Base-by-base conservation (phyloP, 2,113 vertebrate species). In the Chiloscyllium plagiosum region DNA sequence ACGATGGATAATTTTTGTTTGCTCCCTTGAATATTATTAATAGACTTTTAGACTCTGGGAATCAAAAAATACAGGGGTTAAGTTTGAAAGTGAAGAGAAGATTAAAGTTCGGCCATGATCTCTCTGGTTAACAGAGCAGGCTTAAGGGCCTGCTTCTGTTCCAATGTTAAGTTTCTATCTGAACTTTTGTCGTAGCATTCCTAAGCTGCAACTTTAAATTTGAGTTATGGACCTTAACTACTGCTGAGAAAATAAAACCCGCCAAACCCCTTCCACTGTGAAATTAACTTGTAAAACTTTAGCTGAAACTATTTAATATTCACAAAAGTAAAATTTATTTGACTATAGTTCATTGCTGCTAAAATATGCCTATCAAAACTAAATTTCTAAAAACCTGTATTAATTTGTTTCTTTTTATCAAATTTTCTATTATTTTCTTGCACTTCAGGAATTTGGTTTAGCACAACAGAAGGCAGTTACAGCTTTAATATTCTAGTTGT, bases 401-500 rank as follows among this genome's bases (percentile, higher is more conserved):
- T 47, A 13, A 70, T 69, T 94, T 94, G 68, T 10, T 69, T 61
- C 42, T 47, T 61, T 61, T 94, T 94, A 10, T 19, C 69, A 94
- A 65, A 68, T 66, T 89, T 89, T 89, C 56, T 20, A 7, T 22
- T 69, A 70, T 68, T 47, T 61, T 70, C 90, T 94, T 94, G 37
- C 10, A 94, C n/a, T 94, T 94, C 92, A 70, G 92, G 65, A 94
- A 70, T 94, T 69, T 19, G 19, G 6, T 94, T 94, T 70, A 42
- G 37, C 66, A 29, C 66, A 94, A n/a, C 47, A 33, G 2, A 56
- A 69, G 92, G 68, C 6, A 42, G 22, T 94, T 37, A n/a, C 7
- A 37, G 61, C 42, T 93, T 93, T 93, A 68, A 68, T 68, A 65
- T 4, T 19, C 3, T 68, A 33, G n/a, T 56, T 65, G 24, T 42